phyloP scores from a whole-genome alignment of 1,140 invertebrate genomes.

The Nasonia giraulti region DNA sequence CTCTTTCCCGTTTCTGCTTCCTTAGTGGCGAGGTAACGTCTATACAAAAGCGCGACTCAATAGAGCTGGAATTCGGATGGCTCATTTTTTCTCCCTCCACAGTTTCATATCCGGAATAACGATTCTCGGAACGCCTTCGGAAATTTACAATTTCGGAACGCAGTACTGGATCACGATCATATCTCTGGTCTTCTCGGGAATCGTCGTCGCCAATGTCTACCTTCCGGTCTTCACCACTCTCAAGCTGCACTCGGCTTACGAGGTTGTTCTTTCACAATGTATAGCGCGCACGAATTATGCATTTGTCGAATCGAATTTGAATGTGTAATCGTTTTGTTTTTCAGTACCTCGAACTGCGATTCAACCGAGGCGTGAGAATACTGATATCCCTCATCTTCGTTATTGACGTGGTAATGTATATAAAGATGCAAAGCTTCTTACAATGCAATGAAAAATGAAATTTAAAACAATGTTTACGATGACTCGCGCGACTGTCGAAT shows the following conservation, averaged over 20 bases:
- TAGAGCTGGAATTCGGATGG: neutral
- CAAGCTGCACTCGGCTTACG: slow-evolving; percentile 87
- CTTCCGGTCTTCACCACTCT: slow-evolving; percentile 89
- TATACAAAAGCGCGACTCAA: neutral
- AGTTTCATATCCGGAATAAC: slow-evolving; percentile 93
- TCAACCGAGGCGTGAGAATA: slow-evolving; percentile 78
- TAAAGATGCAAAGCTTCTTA: neutral
- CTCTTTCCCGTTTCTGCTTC: slow-evolving; percentile 89
- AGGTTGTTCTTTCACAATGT: slow-evolving; percentile 75
- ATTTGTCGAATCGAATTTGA: neutral
- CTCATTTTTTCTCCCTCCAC: slow-evolving; percentile 31
- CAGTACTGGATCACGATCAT: slow-evolving; percentile 87
- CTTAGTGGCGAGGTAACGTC: slow-evolving; percentile 82
- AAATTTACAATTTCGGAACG: slow-evolving; percentile 90
- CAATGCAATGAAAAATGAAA: neutral
- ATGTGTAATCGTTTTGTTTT: slow-evolving; percentile 51
- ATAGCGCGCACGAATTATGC: neutral
- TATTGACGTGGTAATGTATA: slow-evolving; percentile 78
- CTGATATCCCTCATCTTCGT: slow-evolving; percentile 83
- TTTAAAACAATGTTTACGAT: neutral
- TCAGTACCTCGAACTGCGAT: slow-evolving; percentile 86
- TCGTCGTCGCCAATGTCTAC: slow-evolving; percentile 83
- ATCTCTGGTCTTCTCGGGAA: slow-evolving; percentile 79
- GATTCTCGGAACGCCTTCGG: slow-evolving; percentile 89
- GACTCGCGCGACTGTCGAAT: neutral